Conservation (phyloP, 2,888 invertebrate genomes). For the Drosophila pegasa region DNA sequence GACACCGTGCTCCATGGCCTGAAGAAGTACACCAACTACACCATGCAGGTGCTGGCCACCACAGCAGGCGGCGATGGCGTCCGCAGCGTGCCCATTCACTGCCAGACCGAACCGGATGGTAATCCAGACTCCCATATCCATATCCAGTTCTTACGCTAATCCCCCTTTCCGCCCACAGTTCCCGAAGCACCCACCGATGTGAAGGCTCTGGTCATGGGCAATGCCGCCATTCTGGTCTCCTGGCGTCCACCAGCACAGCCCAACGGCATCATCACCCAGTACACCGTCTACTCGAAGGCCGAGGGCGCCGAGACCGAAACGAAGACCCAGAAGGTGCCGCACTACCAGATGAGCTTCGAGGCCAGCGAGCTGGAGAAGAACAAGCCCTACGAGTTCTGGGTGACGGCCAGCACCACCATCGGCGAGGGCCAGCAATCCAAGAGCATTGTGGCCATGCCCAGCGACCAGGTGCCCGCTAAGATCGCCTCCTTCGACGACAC, state of each 20-base stretch:
- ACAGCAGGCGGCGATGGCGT: constrained; percentile 98
- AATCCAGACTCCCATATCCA: constrained; percentile 60
- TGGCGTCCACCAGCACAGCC: constrained; percentile 97
- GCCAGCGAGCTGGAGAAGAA: constrained; percentile 93
- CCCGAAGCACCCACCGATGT: constrained; percentile 97
- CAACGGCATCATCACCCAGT: constrained; percentile 96
- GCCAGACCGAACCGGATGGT: constrained; percentile 98
- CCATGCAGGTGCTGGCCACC: constrained; percentile 97
- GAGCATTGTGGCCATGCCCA: constrained; percentile 93
- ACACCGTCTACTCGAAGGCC: constrained; percentile 95
- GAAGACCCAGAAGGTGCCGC: constrained; percentile 91
- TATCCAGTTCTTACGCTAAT: fast-evolving
- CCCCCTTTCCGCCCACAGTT: constrained; percentile 86
- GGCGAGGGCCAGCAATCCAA: constrained; percentile 97
- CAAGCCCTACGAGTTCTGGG: constrained; percentile 96
- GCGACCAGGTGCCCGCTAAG: constrained; percentile 92
- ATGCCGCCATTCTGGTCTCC: constrained; percentile 95
- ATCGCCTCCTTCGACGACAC: constrained; percentile 97
- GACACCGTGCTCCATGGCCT: constrained; percentile 97
- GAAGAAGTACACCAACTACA: constrained; percentile 98
- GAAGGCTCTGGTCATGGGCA: constrained; percentile 96
- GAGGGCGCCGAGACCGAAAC: constrained; percentile 89
- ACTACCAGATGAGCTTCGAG: constrained; percentile 94
- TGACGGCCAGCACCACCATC: constrained; percentile 96
- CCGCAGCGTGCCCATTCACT: constrained; percentile 90